These are phyloP conservation scores for Protaetia brevitarsis DNA, from an alignment of 1,140 invertebrate species.

Conservation along the genomic window DNA sequence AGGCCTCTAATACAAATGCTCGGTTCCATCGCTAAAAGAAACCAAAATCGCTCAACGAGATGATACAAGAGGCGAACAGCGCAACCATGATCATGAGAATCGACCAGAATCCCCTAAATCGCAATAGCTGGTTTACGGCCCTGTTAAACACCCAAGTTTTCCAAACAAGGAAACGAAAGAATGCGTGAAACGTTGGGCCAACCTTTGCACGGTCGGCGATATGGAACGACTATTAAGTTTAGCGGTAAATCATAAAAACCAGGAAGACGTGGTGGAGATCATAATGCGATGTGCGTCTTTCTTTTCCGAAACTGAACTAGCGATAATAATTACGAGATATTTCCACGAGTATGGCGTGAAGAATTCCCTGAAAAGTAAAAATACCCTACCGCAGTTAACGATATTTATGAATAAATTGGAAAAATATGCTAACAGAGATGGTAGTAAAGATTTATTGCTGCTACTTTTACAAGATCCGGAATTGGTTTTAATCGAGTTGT, in stretches of 20 bases:
- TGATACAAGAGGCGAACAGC: constrained; percentile 37
- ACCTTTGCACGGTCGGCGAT: constrained; percentile 39
- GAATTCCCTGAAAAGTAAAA: constrained; percentile 22
- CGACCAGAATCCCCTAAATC: constrained; percentile 32
- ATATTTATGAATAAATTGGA: constrained; percentile 38
- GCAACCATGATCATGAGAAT: constrained; percentile 38
- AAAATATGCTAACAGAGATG: constrained; percentile 26
- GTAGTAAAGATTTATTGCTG: constrained; percentile 35
- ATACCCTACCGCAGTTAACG: constrained; percentile 24
- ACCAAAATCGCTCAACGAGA: constrained; percentile 40
- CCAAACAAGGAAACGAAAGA: constrained; percentile 32
- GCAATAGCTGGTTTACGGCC: constrained; percentile 42
- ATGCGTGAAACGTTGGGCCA: constrained; percentile 38
- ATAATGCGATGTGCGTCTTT: constrained; percentile 39
- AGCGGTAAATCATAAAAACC: constrained; percentile 25
- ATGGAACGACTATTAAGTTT: constrained; percentile 33
- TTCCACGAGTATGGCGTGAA: constrained; percentile 36
- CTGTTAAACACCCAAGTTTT: constrained; percentile 39
- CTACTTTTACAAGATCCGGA: constrained; percentile 39
- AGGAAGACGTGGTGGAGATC: constrained; percentile 31
- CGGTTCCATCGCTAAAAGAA: constrained; percentile 39
- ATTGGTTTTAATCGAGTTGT: constrained; percentile 33
- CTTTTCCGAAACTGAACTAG: constrained; percentile 27
- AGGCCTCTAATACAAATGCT: constrained; percentile 38
- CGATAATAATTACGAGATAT: constrained; percentile 31